These are phyloP conservation scores for Pogonocichla stellata DNA, from an alignment of 2,113 vertebrate genomes.

Conservation along the genomic window DNA sequence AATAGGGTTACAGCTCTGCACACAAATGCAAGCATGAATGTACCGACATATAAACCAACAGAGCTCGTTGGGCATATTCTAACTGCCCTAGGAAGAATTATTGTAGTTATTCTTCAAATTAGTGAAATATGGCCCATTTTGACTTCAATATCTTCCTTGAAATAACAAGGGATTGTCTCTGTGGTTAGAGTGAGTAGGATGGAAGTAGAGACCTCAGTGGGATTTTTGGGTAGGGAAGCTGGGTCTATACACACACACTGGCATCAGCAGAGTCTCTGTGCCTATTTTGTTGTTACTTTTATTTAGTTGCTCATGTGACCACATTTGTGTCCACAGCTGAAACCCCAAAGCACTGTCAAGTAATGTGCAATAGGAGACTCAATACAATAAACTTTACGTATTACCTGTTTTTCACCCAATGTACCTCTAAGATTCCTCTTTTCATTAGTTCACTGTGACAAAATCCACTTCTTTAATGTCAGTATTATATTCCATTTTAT, in stretches of 20 bases:
- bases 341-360: neutral
- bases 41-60: neutral
- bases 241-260: neutral
- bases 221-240: neutral
- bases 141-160: neutral
- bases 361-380: neutral
- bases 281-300: neutral
- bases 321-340: neutral
- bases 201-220: neutral
- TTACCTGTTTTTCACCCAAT: neutral
- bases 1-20: neutral
- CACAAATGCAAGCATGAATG: neutral
- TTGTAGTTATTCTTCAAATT: neutral
- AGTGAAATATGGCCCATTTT: neutral
- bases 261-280: neutral
- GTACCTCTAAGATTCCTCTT: neutral
- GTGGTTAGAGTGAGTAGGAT: neutral
- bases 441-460: neutral
- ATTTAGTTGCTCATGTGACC: neutral
- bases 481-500: neutral
- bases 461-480: neutral
- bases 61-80: neutral
- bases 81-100: neutral
- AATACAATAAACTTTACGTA: rapidly evolving
- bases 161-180: neutral